Evolutionary conservation across 2,888 invertebrate genomes (phyloP).

Genomic region (Drosophila anomalata): DNA sequence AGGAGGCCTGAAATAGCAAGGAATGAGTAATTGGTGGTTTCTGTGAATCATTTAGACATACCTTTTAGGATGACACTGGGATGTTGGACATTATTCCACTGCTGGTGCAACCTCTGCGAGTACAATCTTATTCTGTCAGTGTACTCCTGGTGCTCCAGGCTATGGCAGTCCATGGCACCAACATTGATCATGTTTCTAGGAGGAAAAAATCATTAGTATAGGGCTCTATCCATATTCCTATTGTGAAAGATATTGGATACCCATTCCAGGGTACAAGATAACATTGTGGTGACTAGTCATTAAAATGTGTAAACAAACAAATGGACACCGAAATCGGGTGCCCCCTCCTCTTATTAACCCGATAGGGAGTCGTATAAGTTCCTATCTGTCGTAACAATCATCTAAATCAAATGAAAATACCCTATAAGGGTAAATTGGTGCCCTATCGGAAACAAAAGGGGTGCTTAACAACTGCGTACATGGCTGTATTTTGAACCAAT

Average conservation of each 20-base stretch:
- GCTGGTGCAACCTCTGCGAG: constrained; percentile 85
- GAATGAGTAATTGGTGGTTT: background rate
- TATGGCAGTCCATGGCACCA: constrained; percentile 94
- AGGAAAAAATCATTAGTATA: constrained; percentile 1
- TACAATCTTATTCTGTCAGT: constrained; percentile 91
- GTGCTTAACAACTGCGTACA: constrained; percentile 86
- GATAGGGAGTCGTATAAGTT: background rate
- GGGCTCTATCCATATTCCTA: no score
- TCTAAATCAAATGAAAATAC: background rate
- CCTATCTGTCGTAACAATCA: background rate
- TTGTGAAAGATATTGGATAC: no score
- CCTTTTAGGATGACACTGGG: constrained; percentile 78
- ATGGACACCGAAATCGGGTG: background rate
- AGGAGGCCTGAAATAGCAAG: constrained; percentile 84
- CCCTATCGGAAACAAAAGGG: background rate
- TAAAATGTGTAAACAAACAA: background rate
- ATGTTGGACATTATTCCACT: constrained; percentile 84
- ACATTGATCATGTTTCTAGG: constrained; percentile 96
- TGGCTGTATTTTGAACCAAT: constrained; percentile 95
- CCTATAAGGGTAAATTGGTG: background rate
- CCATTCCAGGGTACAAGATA: background rate
- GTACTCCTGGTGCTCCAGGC: constrained; percentile 94
- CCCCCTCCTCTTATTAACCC: background rate
- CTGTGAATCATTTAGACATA: constrained; percentile 22
- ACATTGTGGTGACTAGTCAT: background rate